A percentile compares a stretch with the other conserved stretches of the same genome.
Conservation (phyloP, 2,113 vertebrate genomes). For the Aspidoscelis tigris region DNA sequence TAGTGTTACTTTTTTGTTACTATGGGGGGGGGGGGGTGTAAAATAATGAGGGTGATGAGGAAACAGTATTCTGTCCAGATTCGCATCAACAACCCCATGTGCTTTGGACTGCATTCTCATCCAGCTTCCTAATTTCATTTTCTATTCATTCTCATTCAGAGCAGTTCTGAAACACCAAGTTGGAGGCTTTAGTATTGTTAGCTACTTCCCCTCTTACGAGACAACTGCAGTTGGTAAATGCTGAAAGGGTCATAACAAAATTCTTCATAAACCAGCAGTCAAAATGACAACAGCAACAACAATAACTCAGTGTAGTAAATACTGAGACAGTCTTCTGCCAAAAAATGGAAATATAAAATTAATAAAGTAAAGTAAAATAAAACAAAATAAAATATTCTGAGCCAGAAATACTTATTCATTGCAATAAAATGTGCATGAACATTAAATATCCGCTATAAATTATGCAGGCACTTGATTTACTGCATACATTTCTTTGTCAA, state of each 20-base stretch:
- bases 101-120: too few species aligned
- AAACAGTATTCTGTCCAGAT: background rate
- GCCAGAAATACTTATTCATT: background rate
- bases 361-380: too few species aligned
- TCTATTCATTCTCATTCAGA: background rate
- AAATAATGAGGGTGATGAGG: too few species aligned
- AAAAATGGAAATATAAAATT: background rate
- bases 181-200: background rate
- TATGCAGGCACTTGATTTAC: background rate
- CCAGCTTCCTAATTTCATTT: background rate
- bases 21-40: too few species aligned
- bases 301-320: constrained; percentile 1
- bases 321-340: background rate
- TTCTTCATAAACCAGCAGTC: background rate
- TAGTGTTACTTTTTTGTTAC: too few species aligned
- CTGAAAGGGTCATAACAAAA: background rate
- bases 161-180: background rate
- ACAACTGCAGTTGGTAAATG: background rate
- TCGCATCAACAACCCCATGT: background rate
- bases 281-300: background rate
- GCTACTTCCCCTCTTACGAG: background rate
- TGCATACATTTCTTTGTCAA: background rate
- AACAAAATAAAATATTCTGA: background rate
- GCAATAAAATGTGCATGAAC: constrained; percentile 4
- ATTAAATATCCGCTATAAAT: constrained; percentile 9